Evolutionary conservation across 2,888 invertebrate species (phyloP).

Genomic region (Epinotia bilunana): DNA sequence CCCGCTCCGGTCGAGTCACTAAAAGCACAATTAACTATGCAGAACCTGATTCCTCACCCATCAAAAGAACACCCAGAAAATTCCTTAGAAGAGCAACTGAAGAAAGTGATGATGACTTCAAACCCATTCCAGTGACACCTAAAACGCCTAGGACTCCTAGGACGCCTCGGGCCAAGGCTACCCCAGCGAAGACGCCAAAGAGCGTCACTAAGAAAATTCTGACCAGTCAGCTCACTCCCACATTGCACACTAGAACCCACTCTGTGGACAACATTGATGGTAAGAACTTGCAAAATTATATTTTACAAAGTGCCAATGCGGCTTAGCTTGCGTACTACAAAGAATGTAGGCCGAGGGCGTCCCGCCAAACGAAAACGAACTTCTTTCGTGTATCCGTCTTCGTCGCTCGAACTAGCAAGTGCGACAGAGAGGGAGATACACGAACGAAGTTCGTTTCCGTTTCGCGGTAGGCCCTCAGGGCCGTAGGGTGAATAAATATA

Average conservation of each 20-base stretch:
- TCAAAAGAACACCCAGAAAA: constrained; percentile 66
- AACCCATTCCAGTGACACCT: constrained; percentile 55
- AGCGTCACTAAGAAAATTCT: constrained; percentile 67
- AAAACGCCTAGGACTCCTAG: constrained; percentile 53
- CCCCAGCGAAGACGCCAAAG: constrained; percentile 60
- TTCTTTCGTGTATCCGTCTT: too few relatives aligned
- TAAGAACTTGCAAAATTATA: constrained; percentile 50
- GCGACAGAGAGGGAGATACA: too few relatives aligned
- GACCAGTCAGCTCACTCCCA: constrained; percentile 72
- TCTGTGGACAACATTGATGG: constrained; percentile 73
- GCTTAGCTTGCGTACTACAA: too few relatives aligned
- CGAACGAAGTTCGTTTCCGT: too few relatives aligned
- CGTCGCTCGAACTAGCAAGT: too few relatives aligned
- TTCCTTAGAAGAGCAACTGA: constrained; percentile 55
- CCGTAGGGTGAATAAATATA: too few relatives aligned
- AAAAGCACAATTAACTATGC: constrained; percentile 61
- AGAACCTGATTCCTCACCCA: constrained; percentile 65
- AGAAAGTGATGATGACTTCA: constrained; percentile 72
- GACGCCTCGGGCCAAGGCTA: constrained; percentile 41
- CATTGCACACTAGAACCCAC: constrained; percentile 67
- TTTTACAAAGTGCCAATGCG: too few relatives aligned
- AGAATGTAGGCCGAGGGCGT: too few relatives aligned
- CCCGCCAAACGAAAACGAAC: too few relatives aligned
- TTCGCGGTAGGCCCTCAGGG: too few relatives aligned
- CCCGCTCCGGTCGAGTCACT: constrained; percentile 63